Base-by-base conservation (phyloP, 92 coral and sea anemone genomes). In the Porites cylindrica region DNA sequence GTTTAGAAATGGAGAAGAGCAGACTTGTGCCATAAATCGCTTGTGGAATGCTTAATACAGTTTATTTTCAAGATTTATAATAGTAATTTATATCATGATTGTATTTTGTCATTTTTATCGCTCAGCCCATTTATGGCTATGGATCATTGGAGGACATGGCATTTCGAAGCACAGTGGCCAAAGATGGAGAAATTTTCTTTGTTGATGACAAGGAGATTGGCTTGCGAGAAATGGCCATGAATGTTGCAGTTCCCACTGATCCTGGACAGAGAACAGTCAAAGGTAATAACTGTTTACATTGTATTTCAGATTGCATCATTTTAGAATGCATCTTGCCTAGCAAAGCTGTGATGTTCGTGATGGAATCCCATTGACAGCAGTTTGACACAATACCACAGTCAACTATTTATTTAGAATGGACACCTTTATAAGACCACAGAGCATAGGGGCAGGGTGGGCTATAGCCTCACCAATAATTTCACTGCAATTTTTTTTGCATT, bases 161-260 rank as follows among this genome's bases (percentile, higher is more conserved):
- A 62, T 97, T 95, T 80, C 93, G 97, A 12, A 95, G 93, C 82
- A 92, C 96, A 29, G 83, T 84, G 67, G 83, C 92, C 17, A 97
- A 93, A 79, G 98, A 97, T 23, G 94, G 93, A 14, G 99, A 97
- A 38, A 83, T 97, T 54, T 97, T 93, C 77, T 97, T 89, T 86
- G 97, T 95, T 83, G 99, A 97, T 23, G 97, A 97, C 80, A 97
- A 95, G 86, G 99, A 97, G 74, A 90, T 97, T 10, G 91, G 96
- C 18, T 84, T 95, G 29, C 91, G 99, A 68, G 99, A 97, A 72
- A 95, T 97, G 73, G 97, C 99, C 52, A 90, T 97, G 83, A 94
- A 95, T 19, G 91, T 91, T 68, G 99, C 94, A 23, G 63, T 97
- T 18, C 94, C 98, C 10, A 91, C 96, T 80, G 98, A 96, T 82